phyloP scores from a whole-genome alignment of 2,797 vertebrate species.

The Phataginus tricuspis region DNA sequence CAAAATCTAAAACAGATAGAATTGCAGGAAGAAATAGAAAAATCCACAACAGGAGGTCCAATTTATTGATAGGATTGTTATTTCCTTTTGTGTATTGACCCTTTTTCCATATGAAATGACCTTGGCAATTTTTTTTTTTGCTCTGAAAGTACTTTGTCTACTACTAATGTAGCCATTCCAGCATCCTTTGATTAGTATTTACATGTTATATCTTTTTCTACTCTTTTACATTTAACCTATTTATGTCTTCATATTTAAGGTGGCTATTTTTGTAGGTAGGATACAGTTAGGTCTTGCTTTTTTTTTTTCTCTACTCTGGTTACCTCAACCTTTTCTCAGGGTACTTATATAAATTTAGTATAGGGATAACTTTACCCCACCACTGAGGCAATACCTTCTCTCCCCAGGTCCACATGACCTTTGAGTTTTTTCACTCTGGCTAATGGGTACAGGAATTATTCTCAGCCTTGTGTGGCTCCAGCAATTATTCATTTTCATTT shows the following conservation, averaged over 20 bases:
- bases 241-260: background rate
- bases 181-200: background rate
- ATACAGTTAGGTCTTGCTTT: background rate
- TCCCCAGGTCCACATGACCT: background rate
- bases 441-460: background rate
- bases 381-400: background rate
- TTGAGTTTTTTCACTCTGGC: background rate
- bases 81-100: background rate
- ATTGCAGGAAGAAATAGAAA: background rate
- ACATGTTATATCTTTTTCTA: background rate
- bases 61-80: background rate
- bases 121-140: background rate
- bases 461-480: background rate
- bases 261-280: background rate
- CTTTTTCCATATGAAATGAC: background rate
- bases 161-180: background rate
- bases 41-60: background rate
- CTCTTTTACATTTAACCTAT: background rate
- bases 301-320: background rate
- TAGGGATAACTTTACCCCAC: background rate
- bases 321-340: background rate
- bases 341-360: background rate
- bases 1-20: background rate
- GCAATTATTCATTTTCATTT: background rate
- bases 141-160: background rate